Percentiles rank a stretch among this genome's conserved stretches.
Evolutionary conservation across 2,113 vertebrate genomes (phyloP).

Genomic region (Neogobius melanostomus): DNA sequence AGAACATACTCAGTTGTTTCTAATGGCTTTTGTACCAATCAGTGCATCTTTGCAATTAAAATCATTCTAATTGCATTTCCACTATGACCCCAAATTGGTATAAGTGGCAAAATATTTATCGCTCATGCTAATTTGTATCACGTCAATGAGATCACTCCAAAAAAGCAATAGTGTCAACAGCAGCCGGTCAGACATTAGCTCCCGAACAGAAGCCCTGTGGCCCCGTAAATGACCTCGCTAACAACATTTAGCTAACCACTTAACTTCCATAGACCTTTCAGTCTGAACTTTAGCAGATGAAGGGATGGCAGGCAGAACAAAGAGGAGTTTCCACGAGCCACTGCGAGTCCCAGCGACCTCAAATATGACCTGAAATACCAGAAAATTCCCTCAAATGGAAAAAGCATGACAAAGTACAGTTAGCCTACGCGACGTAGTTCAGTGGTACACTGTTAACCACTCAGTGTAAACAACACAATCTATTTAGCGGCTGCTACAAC

Average conservation of each 20-base stretch:
- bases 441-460: background rate
- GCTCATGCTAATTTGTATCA: background rate
- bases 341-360: background rate
- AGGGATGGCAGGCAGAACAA: slow-evolving; percentile 15
- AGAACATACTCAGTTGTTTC: too few relatives aligned
- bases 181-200: background rate
- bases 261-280: slow-evolving; percentile 26
- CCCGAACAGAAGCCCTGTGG: slow-evolving; percentile 19
- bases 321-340: slow-evolving; percentile 1
- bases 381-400: slow-evolving; percentile 11
- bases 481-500: slow-evolving; percentile 10
- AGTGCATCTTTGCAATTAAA: too few relatives aligned
- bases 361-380: slow-evolving; percentile 23
- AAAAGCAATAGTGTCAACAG: background rate
- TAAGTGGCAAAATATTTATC: background rate
- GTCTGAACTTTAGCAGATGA: slow-evolving; percentile 15
- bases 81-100: background rate
- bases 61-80: too few relatives aligned
- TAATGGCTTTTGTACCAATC: too few relatives aligned
- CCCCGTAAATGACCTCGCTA: slow-evolving; percentile 30
- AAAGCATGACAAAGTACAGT: slow-evolving; percentile 7
- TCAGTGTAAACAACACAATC: background rate
- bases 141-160: background rate
- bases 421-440: slow-evolving; percentile 5
- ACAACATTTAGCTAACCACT: slow-evolving; percentile 37